These are phyloP conservation scores for Pomacea maculata DNA, from an alignment of 1,140 invertebrate species.

Conservation along the genomic window DNA sequence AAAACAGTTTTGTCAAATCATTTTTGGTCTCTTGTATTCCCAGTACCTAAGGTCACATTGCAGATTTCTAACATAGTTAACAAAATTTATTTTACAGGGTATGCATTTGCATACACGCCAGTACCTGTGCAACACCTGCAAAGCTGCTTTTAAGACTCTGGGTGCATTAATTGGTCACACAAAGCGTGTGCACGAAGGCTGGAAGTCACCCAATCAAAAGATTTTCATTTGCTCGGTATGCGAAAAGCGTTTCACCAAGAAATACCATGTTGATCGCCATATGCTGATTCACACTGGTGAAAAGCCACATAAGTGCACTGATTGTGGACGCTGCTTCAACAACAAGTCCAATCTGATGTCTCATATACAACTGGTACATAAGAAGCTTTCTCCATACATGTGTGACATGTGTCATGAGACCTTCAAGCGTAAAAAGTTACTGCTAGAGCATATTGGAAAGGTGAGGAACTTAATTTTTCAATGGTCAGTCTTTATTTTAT, in stretches of 20 bases:
- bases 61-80: no score
- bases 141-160: slow-evolving; percentile 61
- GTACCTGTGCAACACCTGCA: slow-evolving; percentile 60
- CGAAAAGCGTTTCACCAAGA: slow-evolving; percentile 62
- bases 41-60: no score
- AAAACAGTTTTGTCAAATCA: no score
- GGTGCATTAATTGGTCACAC: slow-evolving; percentile 62
- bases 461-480: not conserved
- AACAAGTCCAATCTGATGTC: slow-evolving; percentile 63
- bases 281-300: slow-evolving; percentile 63
- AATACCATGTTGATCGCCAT: slow-evolving; percentile 62
- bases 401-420: slow-evolving; percentile 63
- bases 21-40: no score
- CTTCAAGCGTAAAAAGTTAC: slow-evolving; percentile 60
- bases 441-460: slow-evolving; percentile 59
- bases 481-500: no score
- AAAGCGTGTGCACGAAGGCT: slow-evolving; percentile 62
- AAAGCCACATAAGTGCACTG: slow-evolving; percentile 61
- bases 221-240: slow-evolving; percentile 63
- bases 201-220: slow-evolving; percentile 62
- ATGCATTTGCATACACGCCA: slow-evolving; percentile 62
- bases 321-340: slow-evolving; percentile 60
- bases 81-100: slow-evolving; percentile 29
- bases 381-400: slow-evolving; percentile 59
- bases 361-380: slow-evolving; percentile 60